Evolutionary conservation across 2,797 vertebrate genomes (phyloP).

Genomic region (Schizopygopsis malacanthus): DNA sequence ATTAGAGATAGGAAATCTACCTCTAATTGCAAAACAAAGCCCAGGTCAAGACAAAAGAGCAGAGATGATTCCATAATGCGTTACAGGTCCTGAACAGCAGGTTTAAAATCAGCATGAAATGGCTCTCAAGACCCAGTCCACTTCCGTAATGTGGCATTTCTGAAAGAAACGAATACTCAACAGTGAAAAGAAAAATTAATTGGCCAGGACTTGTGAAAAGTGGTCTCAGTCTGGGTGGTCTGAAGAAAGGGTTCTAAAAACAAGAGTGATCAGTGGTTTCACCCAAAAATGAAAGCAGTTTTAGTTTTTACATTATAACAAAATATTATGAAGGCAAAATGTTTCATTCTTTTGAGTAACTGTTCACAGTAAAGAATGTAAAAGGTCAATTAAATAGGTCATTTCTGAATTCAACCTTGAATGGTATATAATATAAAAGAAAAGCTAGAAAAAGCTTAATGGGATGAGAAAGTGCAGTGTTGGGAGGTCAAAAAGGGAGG

Average conservation of each 20-base stretch:
- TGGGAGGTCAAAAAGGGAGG: constrained; percentile 33
- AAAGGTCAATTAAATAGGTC: background rate
- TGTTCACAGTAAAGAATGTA: background rate
- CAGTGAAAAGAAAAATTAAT: background rate
- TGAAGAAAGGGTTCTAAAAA: background rate
- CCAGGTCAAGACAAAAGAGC: constrained; percentile 34
- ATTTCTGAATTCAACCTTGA: constrained; percentile 1
- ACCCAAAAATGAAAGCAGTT: background rate
- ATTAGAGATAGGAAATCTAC: constrained; percentile 39
- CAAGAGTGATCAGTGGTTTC: background rate
- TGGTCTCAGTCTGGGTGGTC: background rate
- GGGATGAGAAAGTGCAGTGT: constrained; percentile 13
- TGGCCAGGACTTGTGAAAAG: background rate
- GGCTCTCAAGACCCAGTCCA: background rate
- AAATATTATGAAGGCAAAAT: background rate
- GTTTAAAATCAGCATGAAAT: constrained; percentile 14
- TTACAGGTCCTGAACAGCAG: constrained; percentile 22
- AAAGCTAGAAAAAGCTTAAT: background rate
- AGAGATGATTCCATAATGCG: background rate
- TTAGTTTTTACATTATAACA: background rate
- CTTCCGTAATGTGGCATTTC: background rate
- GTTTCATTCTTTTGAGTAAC: background rate
- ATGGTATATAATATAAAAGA: constrained; percentile 4
- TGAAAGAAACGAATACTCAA: background rate
- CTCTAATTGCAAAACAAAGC: constrained; percentile 45